Evolutionary conservation across 2,113 vertebrate genomes (phyloP).

Genomic region (Myrmecobius fasciatus): DNA sequence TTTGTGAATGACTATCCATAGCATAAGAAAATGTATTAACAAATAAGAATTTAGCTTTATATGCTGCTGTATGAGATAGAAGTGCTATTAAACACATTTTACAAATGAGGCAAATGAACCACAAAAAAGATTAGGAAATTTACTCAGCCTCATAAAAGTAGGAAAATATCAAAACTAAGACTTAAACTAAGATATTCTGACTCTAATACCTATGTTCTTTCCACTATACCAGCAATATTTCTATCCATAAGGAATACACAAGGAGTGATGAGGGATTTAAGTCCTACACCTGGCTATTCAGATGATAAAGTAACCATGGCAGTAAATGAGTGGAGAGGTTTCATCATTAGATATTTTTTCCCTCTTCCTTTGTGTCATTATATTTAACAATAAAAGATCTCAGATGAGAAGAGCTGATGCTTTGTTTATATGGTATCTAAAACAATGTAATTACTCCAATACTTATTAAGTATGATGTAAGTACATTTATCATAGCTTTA

Average conservation of each 20-base stretch:
- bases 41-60: not conserved
- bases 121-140: not conserved
- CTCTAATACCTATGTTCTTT: not conserved
- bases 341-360: no score
- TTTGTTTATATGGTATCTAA: conserved; percentile 10
- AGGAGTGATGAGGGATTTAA: not conserved
- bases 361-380: not conserved
- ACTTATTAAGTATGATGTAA: not conserved
- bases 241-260: not conserved
- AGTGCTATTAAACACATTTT: not conserved
- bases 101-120: not conserved
- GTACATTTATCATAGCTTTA: not conserved
- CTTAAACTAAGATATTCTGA: not conserved
- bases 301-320: not conserved
- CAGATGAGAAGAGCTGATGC: not conserved
- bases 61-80: not conserved
- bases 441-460: not conserved
- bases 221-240: not conserved
- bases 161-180: not conserved
- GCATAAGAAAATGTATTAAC: not conserved
- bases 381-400: not conserved
- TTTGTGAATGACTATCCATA: not conserved
- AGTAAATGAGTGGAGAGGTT: not conserved
- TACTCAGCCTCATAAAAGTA: not conserved
- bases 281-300: not conserved